phyloP scores from a whole-genome alignment of 2,797 vertebrate genomes.

The Macroramphosus scolopax region DNA sequence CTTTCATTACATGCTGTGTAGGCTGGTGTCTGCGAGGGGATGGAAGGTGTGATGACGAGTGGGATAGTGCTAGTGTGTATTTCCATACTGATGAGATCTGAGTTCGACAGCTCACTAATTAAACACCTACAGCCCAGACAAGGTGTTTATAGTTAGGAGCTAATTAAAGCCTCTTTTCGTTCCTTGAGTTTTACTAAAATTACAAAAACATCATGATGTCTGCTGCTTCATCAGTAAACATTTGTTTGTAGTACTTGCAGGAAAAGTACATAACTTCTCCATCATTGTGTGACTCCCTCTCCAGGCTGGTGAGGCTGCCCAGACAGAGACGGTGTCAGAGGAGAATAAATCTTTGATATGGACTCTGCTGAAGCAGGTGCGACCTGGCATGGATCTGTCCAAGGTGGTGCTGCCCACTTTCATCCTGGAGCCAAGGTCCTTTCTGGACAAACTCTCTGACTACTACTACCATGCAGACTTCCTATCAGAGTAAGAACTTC shows the following conservation, averaged over 20 bases:
- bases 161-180: neutral
- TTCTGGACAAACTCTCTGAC: slow-evolving; percentile 97
- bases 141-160: slow-evolving; percentile 1
- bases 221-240: too few species aligned
- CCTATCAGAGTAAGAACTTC: slow-evolving; percentile 88
- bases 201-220: too few species aligned
- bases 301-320: slow-evolving; percentile 93
- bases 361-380: slow-evolving; percentile 95
- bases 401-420: slow-evolving; percentile 97
- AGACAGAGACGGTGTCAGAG: slow-evolving; percentile 97
- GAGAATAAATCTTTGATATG: slow-evolving; percentile 99
- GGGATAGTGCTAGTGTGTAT: slow-evolving; percentile 29
- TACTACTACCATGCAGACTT: slow-evolving; percentile 99
- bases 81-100: slow-evolving; percentile 26
- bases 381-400: slow-evolving; percentile 97
- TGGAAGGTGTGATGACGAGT: slow-evolving; percentile 6
- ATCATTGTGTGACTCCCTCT: slow-evolving; percentile 10
- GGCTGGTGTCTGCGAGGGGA: slow-evolving; percentile 9
- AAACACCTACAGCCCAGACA: slow-evolving; percentile 23
- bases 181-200: too few species aligned
- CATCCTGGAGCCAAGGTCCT: slow-evolving; percentile 95
- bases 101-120: slow-evolving; percentile 46
- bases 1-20: slow-evolving; percentile 30
- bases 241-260: too few species aligned
- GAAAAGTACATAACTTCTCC: too few species aligned